phyloP scores from a whole-genome alignment of 2,113 vertebrate species.

The Silurus glanis region DNA sequence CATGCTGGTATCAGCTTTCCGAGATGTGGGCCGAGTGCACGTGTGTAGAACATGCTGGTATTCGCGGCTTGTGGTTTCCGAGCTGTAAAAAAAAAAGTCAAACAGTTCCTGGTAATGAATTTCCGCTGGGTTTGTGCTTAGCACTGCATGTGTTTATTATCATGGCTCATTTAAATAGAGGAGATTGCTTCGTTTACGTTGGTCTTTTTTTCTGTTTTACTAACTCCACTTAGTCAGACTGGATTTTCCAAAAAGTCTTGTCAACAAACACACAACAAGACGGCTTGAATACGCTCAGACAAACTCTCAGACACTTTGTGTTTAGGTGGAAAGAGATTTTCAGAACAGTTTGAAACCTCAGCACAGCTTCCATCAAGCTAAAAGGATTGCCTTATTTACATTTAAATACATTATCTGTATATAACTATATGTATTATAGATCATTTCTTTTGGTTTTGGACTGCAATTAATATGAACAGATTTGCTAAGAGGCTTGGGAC shows the following conservation, averaged over 20 bases:
- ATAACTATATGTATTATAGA: too few relatives aligned
- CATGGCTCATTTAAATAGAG: background rate
- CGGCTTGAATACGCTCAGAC: background rate
- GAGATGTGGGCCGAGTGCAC: slow-evolving; percentile 34
- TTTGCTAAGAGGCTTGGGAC: too few relatives aligned
- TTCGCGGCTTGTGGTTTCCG: slow-evolving; percentile 44
- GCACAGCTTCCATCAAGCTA: background rate
- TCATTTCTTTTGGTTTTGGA: too few relatives aligned
- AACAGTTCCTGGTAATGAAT: slow-evolving; percentile 32
- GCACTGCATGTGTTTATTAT: slow-evolving; percentile 19
- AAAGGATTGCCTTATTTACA: background rate
- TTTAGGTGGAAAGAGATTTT: background rate
- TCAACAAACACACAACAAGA: background rate
- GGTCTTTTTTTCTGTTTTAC: background rate
- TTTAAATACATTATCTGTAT: background rate
- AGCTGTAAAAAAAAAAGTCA: slow-evolving; percentile 20
- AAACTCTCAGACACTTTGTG: background rate
- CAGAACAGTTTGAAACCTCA: background rate
- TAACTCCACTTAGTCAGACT: background rate
- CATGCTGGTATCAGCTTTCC: slow-evolving; percentile 41
- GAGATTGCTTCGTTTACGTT: background rate
- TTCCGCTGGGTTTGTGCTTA: slow-evolving; percentile 15
- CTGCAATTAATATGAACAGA: too few relatives aligned
- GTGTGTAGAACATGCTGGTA: slow-evolving; percentile 45
- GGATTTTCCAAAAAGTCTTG: background rate